These are phyloP conservation scores for Euura saliciscinereae DNA, from an alignment of 1,140 invertebrate genomes.

Conservation along the genomic window DNA sequence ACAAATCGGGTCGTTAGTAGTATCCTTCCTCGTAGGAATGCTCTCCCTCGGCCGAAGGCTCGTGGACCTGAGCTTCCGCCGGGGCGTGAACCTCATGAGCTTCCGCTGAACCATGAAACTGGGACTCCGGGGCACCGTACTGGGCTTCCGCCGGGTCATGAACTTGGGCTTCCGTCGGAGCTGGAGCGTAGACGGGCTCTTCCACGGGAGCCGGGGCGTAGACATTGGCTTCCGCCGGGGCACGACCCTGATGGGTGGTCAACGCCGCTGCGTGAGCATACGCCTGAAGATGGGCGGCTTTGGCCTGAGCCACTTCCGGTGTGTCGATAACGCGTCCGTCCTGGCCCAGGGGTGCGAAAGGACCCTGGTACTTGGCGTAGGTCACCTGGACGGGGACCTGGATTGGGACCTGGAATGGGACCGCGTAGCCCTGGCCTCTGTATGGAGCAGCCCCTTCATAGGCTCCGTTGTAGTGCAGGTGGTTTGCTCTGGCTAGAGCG, in stretches of 20 bases:
- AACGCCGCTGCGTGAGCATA: conserved; percentile 41
- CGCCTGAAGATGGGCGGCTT: conserved; percentile 47
- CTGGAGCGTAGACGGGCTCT: too few relatives aligned
- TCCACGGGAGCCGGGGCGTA: too few relatives aligned
- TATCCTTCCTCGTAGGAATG: not conserved
- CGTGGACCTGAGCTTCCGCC: not conserved
- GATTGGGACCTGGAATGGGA: conserved; percentile 39
- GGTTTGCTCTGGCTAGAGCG: conserved; percentile 30
- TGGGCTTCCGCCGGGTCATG: too few relatives aligned
- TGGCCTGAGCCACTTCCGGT: conserved; percentile 51
- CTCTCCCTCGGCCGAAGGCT: not conserved
- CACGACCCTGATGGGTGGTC: conserved; percentile 9
- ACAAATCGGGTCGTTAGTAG: not conserved
- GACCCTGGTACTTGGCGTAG: conserved; percentile 27
- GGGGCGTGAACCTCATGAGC: too few relatives aligned
- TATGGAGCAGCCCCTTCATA: conserved; percentile 45
- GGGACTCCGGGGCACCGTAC: too few relatives aligned
- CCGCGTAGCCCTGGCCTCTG: conserved; percentile 39
- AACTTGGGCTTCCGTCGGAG: too few relatives aligned
- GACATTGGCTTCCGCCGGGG: not conserved
- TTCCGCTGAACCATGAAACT: too few relatives aligned
- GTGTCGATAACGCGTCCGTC: conserved; percentile 48
- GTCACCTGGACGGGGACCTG: conserved; percentile 20
- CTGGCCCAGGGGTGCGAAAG: conserved; percentile 32
- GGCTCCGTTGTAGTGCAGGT: conserved; percentile 22